Conservation (phyloP, 2,888 invertebrate species). For the Anoplius nigerrimus region DNA sequence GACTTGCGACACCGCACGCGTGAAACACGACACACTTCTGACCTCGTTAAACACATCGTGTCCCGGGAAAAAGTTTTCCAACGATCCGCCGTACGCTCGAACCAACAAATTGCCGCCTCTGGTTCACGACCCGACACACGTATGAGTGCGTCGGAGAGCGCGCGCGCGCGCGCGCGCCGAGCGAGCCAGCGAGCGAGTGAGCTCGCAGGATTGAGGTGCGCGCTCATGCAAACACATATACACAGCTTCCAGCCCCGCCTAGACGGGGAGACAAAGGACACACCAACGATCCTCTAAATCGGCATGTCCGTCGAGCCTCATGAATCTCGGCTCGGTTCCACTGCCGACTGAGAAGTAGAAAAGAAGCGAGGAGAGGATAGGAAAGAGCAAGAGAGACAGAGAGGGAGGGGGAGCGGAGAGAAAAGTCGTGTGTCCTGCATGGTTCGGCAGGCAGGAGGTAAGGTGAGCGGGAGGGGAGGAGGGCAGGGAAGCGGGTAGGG, state of each 20-base stretch:
- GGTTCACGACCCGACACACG: background rate
- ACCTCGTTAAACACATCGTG: constrained; percentile 11
- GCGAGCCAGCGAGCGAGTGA: no score
- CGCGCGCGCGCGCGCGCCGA: no score
- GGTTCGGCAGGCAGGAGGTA: constrained; percentile 46
- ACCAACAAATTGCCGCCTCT: constrained; percentile 2
- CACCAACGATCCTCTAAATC: constrained; percentile 53
- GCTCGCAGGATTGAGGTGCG: no score
- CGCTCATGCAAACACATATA: constrained; percentile 13
- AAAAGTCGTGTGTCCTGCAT: constrained; percentile 33
- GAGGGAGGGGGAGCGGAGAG: constrained; percentile 3
- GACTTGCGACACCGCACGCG: no score
- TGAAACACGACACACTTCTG: constrained; percentile 3
- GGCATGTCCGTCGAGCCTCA: constrained; percentile 53
- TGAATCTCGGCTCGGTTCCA: constrained; percentile 47
- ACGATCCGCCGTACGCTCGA: constrained; percentile 1
- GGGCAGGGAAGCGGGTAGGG: constrained; percentile 7
- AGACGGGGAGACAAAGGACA: constrained; percentile 41
- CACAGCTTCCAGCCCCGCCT: constrained; percentile 23
- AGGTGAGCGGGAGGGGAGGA: background rate
- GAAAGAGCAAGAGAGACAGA: constrained; percentile 4
- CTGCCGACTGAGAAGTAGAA: constrained; percentile 30
- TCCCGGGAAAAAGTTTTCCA: constrained; percentile 1
- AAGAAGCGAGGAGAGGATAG: constrained; percentile 8
- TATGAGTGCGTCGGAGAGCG: no score